Evolutionary conservation across 2,888 invertebrate species (phyloP), one percentile per base, ranked within the genome.

Genomic region (Brenthis daphne): DNA sequence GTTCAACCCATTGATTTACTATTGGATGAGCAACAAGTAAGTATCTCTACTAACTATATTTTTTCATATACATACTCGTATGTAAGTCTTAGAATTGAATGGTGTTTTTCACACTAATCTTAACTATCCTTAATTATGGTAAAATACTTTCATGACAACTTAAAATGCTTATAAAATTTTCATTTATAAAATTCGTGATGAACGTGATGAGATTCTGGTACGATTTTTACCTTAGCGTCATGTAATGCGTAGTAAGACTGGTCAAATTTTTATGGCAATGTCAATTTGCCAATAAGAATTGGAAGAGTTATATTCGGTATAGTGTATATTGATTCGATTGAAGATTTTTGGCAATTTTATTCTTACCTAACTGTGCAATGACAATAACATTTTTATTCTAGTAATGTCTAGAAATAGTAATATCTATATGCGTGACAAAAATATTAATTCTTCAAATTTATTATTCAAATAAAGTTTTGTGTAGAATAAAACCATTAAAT

Each of bases 1-100:
- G 96, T 97, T 97, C 74, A 98, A 98, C 88, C 98, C 98, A 0
- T 94, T 98, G 69, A 97, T 98, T 65, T 98, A 98, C 85, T 97
- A 97, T 82, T 97, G 97, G 96, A 97, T 98, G 98, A 98, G 97
- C 84, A 95, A 96, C 75, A 95, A 96, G 96, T 96, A 85, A 93
- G 90, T 85, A 43, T 24, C 48, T 61, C 5, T 13, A 43, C 37
- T 11, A 43, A 13, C 1, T 48, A 3, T 6, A 14, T 12, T 29
- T 29, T 4, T 29, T 2, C 5, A n/a, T 48, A 14, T 1, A 29
- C 29, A 29, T 29, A 29, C 29, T 29, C 29, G 29, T 29, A 29
- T 29, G 29, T 29, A 20, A 47, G 20, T 16, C n/a, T n/a, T 8
- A 16, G 3, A 53, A 16, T 6, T 53, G 6, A 1, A 8, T 53